These are phyloP conservation scores for Seriola aureovittata DNA, from an alignment of 2,113 vertebrate species.

Conservation along the genomic window DNA sequence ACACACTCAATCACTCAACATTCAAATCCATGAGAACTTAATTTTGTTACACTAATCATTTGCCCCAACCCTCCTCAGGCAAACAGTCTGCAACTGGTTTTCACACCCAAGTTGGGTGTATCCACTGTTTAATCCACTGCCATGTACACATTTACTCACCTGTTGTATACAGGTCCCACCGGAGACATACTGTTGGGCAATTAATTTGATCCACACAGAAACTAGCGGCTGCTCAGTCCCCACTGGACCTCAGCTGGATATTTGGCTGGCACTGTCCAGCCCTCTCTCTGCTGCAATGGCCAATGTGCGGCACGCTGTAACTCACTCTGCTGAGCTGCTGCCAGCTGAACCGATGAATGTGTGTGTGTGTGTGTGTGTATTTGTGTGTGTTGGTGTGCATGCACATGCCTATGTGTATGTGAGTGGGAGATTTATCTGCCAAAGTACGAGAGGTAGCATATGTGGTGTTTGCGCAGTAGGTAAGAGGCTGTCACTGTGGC, in stretches of 20 bases:
- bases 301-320: constrained; percentile 57
- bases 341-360: constrained; percentile 48
- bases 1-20: neutral
- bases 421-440: constrained; percentile 46
- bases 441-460: constrained; percentile 30
- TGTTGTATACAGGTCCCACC: constrained; percentile 43
- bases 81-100: constrained; percentile 21
- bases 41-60: constrained; percentile 15
- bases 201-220: constrained; percentile 57
- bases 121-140: constrained; percentile 44
- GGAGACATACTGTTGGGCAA: constrained; percentile 37
- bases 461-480: constrained; percentile 50
- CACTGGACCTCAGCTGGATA: constrained; percentile 40
- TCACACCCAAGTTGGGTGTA: constrained; percentile 48
- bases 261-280: constrained; percentile 49
- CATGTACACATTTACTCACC: constrained; percentile 41
- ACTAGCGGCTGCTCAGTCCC: constrained; percentile 24
- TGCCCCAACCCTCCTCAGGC: neutral
- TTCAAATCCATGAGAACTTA: constrained; percentile 1
- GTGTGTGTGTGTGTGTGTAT: constrained; percentile 20
- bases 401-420: constrained; percentile 1
- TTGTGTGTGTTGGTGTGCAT: constrained; percentile 10
- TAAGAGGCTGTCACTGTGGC: constrained; percentile 42
- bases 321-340: constrained; percentile 52
- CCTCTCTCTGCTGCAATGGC: constrained; percentile 53